Percentiles rank a stretch among this genome's conserved stretches.
phyloP scores from a whole-genome alignment of 2,888 invertebrate genomes.

The Chaetogeoica ovagalla region DNA sequence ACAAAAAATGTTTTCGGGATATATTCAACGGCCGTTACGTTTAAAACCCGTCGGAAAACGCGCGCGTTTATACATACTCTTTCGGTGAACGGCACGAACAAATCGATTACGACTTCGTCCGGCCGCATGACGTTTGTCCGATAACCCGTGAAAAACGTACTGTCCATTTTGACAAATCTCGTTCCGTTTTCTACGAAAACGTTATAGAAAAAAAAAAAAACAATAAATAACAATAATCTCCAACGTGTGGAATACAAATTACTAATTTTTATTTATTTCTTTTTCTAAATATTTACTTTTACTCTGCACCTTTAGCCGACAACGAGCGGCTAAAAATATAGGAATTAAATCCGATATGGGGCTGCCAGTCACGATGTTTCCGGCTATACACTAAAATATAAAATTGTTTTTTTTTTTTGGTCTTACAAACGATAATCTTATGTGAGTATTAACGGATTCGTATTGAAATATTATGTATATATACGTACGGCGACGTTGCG shows the following conservation, averaged over 20 bases:
- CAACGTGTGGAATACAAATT: not conserved
- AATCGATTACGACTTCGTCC: conserved; percentile 79
- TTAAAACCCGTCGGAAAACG: no score
- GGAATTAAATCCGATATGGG: conserved; percentile 96
- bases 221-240: not conserved
- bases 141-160: conserved; percentile 83
- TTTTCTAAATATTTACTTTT: conserved; percentile 53
- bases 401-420: conserved; percentile 46
- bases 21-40: no score
- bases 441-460: not conserved
- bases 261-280: no score
- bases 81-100: conserved; percentile 75
- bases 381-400: conserved; percentile 70
- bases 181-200: conserved; percentile 60
- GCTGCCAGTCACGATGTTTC: conserved; percentile 93
- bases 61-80: conserved; percentile 52
- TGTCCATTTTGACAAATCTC: conserved; percentile 71
- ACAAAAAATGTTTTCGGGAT: no score
- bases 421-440: not conserved
- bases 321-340: conserved; percentile 78
- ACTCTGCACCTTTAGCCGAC: conserved; percentile 69
- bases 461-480: no score
- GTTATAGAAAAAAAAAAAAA: not conserved
- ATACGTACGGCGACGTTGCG: conserved; percentile 78
- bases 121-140: conserved; percentile 73